Percentiles rank a stretch among this genome's conserved stretches.
Conservation (phyloP, 1,140 invertebrate species). For the Zaprionus vittiger region DNA sequence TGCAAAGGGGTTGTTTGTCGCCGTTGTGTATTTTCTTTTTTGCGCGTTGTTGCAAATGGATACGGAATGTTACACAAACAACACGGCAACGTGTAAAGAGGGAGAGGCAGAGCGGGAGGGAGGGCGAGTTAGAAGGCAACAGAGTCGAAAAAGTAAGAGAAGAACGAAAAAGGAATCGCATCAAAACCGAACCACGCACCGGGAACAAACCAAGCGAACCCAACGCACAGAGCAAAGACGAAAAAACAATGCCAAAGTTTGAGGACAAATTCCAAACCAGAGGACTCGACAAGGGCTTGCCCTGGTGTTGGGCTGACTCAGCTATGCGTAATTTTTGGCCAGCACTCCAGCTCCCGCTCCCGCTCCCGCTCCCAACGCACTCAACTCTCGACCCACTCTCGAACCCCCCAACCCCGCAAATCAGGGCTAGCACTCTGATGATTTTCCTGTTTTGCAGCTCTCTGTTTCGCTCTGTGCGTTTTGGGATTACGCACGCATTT, state of each 20-base stretch:
- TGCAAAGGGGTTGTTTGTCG: constrained; percentile 68
- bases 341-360: neutral
- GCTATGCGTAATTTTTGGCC: constrained; percentile 35
- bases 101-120: constrained; percentile 40
- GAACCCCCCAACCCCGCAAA: neutral
- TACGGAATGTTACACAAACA: constrained; percentile 81
- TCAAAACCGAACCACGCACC: neutral
- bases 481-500: constrained; percentile 74
- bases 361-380: neutral
- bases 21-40: constrained; percentile 27
- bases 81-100: constrained; percentile 24
- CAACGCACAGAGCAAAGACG: constrained; percentile 17
- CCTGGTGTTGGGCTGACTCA: constrained; percentile 30
- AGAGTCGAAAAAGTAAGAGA: constrained; percentile 41
- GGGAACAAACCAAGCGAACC: constrained; percentile 22
- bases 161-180: constrained; percentile 17
- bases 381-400: neutral
- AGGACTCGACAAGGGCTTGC: neutral
- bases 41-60: constrained; percentile 72
- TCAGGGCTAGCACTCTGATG: constrained; percentile 15
- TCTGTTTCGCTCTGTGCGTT: constrained; percentile 27
- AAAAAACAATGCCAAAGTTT: constrained; percentile 37
- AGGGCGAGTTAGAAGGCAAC: constrained; percentile 38
- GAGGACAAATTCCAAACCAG: constrained; percentile 13
- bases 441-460: constrained; percentile 21